phyloP scores from a whole-genome alignment of 2,888 invertebrate genomes.

The Parochlus steinenii region DNA sequence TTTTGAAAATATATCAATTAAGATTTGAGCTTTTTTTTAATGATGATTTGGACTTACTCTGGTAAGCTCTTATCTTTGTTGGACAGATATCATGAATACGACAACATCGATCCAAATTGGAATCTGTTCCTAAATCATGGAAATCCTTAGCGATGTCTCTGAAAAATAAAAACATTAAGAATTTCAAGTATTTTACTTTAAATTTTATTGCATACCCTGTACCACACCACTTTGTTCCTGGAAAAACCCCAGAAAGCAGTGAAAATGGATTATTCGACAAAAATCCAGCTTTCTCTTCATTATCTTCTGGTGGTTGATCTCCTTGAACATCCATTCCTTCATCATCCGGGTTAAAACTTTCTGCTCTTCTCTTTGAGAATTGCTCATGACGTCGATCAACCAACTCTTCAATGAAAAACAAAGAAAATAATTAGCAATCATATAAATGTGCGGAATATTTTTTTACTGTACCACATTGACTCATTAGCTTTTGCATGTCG shows the following conservation, averaged over 20 bases:
- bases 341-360: conserved; percentile 5
- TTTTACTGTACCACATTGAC: conserved; percentile 57
- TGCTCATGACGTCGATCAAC: background rate
- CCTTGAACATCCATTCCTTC: conserved; percentile 3
- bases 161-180: too few species aligned
- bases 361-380: conserved; percentile 6
- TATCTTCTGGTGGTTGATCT: conserved; percentile 1
- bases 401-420: too few species aligned
- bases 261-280: conserved; percentile 50
- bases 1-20: conserved; percentile 46
- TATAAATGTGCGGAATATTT: conserved; percentile 18
- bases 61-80: conserved; percentile 43
- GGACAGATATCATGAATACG: conserved; percentile 84
- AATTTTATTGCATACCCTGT: too few species aligned
- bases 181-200: too few species aligned
- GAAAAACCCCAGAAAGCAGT: conserved; percentile 61
- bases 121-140: conserved; percentile 62
- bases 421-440: background rate
- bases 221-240: conserved; percentile 88
- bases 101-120: conserved; percentile 66
- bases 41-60: too few species aligned
- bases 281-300: conserved; percentile 18
- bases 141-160: conserved; percentile 69
- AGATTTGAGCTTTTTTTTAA: too few species aligned
- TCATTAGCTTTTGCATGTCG: conserved; percentile 65